A percentile compares a stretch with the other conserved stretches of the same genome.
Conservation (phyloP, 2,797 vertebrate species). For the Anguilla marmorata region DNA sequence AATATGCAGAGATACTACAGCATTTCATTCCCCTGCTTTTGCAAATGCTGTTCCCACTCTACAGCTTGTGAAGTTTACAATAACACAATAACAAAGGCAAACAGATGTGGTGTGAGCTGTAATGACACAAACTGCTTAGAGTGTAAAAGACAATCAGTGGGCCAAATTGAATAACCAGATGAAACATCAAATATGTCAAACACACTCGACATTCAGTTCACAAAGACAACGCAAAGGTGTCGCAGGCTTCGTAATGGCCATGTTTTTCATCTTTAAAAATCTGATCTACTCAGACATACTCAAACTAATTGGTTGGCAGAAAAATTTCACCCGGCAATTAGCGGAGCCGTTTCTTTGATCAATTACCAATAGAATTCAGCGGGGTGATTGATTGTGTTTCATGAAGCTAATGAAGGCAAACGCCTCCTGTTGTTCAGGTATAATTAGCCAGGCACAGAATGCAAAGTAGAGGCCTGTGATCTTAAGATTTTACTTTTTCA, state of each 20-base stretch:
- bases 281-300: constrained; percentile 24
- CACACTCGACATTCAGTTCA: not conserved
- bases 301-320: constrained; percentile 25
- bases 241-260: constrained; percentile 11
- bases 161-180: not conserved
- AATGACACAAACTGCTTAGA: not conserved
- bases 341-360: constrained; percentile 25
- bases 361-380: constrained; percentile 35
- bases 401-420: constrained; percentile 15
- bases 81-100: not conserved
- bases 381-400: constrained; percentile 29
- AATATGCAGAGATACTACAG: not conserved
- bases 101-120: not conserved
- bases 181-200: not conserved
- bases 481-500: not conserved
- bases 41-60: not conserved
- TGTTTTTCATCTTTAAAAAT: constrained; percentile 27
- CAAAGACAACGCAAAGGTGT: not conserved
- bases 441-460: constrained; percentile 33
- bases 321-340: constrained; percentile 34
- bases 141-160: not conserved
- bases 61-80: not conserved
- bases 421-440: constrained; percentile 19
- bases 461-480: not conserved
- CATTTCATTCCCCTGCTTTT: not conserved